Evolutionary conservation across 1,140 invertebrate species (phyloP).

Genomic region (Nylanderia fulva): DNA sequence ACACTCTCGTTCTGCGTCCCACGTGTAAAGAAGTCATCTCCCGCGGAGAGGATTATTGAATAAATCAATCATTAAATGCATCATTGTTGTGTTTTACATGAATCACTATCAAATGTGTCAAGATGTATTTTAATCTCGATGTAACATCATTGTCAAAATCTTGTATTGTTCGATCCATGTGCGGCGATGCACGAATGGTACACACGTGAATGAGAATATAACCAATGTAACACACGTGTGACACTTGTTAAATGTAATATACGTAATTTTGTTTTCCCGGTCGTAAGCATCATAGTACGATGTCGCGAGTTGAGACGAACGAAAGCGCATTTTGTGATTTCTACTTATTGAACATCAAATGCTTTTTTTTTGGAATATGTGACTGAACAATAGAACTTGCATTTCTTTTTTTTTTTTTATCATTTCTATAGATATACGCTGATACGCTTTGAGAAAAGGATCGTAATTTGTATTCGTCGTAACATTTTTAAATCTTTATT

Average conservation of each 20-base stretch:
- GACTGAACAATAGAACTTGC: background rate
- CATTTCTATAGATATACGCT: background rate
- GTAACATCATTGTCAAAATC: conserved; percentile 34
- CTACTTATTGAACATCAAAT: background rate
- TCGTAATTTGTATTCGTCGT: background rate
- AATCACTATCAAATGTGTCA: conserved; percentile 32
- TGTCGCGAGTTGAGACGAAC: background rate
- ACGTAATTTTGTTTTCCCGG: background rate
- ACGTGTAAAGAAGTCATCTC: conserved; percentile 99
- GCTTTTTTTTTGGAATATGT: background rate
- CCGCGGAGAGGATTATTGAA: conserved; percentile 97
- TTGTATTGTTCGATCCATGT: background rate
- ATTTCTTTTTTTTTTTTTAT: conserved; percentile 14
- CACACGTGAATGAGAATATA: background rate
- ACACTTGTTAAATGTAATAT: conserved; percentile 17
- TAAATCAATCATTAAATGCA: conserved; percentile 63
- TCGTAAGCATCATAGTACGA: background rate
- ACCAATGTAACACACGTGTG: conserved; percentile 4
- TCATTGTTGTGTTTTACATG: conserved; percentile 26
- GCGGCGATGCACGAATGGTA: background rate
- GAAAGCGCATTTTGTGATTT: background rate
- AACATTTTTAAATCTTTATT: conserved; percentile 40
- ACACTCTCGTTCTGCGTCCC: conserved; percentile 98
- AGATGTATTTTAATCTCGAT: conserved; percentile 44
- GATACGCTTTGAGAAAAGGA: background rate